A percentile compares a stretch with the other conserved stretches of the same genome.
Conservation (phyloP, 2,797 vertebrate genomes). For the Enteromius fasciolatus region DNA sequence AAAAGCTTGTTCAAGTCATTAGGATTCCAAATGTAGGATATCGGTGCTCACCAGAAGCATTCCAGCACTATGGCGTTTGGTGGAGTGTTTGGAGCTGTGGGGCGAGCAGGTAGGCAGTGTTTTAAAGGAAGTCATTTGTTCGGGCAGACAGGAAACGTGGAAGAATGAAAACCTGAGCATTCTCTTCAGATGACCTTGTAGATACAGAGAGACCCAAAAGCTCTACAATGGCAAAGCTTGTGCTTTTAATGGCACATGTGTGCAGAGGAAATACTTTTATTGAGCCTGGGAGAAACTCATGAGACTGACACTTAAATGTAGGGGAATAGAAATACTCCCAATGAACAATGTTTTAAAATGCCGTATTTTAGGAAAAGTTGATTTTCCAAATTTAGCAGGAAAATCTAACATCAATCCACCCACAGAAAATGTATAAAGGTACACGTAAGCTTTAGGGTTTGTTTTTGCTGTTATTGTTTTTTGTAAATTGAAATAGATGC, state of each 20-base stretch:
- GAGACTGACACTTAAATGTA: background rate
- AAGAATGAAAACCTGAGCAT: conserved; percentile 53
- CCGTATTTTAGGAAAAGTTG: background rate
- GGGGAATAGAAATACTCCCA: background rate
- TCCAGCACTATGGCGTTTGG: conserved; percentile 18
- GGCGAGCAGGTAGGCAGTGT: conserved; percentile 41
- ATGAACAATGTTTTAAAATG: background rate
- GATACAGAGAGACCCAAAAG: conserved; percentile 58
- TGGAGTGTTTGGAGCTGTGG: conserved; percentile 34
- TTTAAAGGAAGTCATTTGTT: conserved; percentile 62
- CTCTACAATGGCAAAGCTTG: conserved; percentile 57
- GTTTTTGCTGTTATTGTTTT: background rate
- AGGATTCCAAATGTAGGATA: conserved; percentile 30
- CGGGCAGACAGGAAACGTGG: conserved; percentile 52
- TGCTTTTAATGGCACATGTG: conserved; percentile 58
- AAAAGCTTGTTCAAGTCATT: conserved; percentile 15
- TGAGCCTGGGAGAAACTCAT: conserved; percentile 49
- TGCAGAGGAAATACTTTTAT: conserved; percentile 58
- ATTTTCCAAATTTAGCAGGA: background rate
- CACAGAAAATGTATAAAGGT: background rate
- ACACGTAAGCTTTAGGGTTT: background rate
- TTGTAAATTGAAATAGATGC: background rate
- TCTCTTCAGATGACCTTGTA: conserved; percentile 57
- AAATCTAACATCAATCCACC: background rate
- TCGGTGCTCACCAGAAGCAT: conserved; percentile 35